Evolutionary conservation across 2,797 vertebrate genomes (phyloP).

Genomic region (Sciurus carolinensis): DNA sequence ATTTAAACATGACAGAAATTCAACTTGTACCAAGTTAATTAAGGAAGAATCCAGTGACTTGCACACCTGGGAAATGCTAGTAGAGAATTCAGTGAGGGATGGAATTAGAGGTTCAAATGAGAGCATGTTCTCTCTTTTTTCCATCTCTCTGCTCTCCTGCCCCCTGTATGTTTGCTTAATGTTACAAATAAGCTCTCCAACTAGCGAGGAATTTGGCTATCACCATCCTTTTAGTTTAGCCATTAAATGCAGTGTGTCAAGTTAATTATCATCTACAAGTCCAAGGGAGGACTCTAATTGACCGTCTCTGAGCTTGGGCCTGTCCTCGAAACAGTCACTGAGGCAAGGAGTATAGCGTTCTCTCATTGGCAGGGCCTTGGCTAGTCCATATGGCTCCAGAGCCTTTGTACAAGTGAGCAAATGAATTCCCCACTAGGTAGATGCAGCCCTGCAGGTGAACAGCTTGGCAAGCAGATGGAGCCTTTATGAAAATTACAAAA

Average conservation of each 20-base stretch:
- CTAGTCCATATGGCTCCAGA: constrained; percentile 77
- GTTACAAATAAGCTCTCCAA: not conserved
- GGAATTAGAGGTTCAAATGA: not conserved
- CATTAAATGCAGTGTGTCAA: not conserved
- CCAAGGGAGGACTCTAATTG: not conserved
- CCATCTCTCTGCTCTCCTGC: not conserved
- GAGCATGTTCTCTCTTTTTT: not conserved
- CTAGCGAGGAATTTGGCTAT: not conserved
- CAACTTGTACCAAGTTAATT: not conserved
- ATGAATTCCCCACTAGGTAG: constrained; percentile 74
- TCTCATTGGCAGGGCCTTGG: constrained; percentile 49
- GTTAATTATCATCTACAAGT: not conserved
- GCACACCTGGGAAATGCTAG: not conserved
- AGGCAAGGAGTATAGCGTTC: not conserved
- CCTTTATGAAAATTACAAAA: constrained; percentile 79
- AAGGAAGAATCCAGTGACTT: not conserved
- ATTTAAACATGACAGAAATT: not conserved
- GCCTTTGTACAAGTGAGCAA: constrained; percentile 77
- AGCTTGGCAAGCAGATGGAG: constrained; percentile 86
- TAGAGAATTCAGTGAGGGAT: not conserved
- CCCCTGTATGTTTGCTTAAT: not conserved
- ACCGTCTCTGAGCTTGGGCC: not conserved
- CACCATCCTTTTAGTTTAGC: not conserved
- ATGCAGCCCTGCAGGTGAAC: constrained; percentile 81
- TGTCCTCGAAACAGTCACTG: not conserved